Conservation (phyloP, 2,888 invertebrate genomes). For the Pachliopta kotzebuea region DNA sequence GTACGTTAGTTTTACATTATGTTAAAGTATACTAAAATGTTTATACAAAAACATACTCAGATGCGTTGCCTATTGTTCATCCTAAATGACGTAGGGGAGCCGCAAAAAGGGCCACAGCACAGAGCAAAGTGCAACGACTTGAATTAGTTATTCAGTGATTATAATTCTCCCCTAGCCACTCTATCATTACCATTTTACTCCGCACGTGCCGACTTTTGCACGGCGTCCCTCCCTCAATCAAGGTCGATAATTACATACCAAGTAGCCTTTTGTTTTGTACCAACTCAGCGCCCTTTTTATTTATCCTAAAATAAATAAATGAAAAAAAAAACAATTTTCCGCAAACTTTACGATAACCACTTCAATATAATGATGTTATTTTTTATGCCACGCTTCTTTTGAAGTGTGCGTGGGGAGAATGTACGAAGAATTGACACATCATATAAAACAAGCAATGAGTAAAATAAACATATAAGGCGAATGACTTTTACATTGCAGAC, state of each 20-base stretch:
- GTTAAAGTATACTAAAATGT: constrained; percentile 47
- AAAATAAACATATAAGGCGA: background rate
- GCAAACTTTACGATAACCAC: constrained; percentile 37
- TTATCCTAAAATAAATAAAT: constrained; percentile 37
- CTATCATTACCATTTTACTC: constrained; percentile 76
- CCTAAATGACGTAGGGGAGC: constrained; percentile 47
- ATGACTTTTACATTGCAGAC: background rate
- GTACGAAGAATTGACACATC: background rate
- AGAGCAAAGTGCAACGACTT: constrained; percentile 70
- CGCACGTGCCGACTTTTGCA: constrained; percentile 70
- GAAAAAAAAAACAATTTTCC: constrained; percentile 33
- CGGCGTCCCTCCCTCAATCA: constrained; percentile 60
- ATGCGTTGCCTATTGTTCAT: constrained; percentile 37
- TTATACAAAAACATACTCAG: constrained; percentile 56
- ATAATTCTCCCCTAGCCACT: constrained; percentile 72
- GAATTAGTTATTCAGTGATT: constrained; percentile 79
- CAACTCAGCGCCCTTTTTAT: constrained; percentile 42
- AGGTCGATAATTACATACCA: constrained; percentile 70
- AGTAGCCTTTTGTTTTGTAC: constrained; percentile 51
- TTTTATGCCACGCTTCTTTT: constrained; percentile 21
- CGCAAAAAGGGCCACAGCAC: constrained; percentile 66
- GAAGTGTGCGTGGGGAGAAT: constrained; percentile 3
- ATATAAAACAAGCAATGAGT: background rate
- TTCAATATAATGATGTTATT: constrained; percentile 24
- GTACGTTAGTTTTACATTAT: too few relatives aligned